Conservation (phyloP, 92 coral and sea anemone genomes). For the Virgularia gustaviana region DNA sequence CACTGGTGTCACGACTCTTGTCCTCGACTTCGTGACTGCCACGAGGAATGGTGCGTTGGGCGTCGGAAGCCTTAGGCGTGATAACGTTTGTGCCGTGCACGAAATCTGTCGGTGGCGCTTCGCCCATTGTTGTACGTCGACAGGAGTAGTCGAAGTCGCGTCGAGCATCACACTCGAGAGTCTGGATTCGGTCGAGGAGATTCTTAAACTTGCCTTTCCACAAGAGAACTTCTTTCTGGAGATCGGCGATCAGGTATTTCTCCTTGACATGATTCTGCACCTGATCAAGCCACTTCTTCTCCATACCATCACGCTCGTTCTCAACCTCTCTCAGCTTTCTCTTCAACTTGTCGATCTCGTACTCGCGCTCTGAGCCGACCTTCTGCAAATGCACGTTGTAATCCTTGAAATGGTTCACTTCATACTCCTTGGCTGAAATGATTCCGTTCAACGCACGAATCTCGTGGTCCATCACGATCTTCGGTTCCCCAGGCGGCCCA, state of each 20-base stretch:
- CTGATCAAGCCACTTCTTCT: constrained; percentile 36
- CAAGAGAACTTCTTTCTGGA: constrained; percentile 29
- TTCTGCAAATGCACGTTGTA: constrained; percentile 24
- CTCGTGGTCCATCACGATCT: neutral
- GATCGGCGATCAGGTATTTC: constrained; percentile 38
- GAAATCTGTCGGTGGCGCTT: constrained; percentile 1
- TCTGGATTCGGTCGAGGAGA: constrained; percentile 33
- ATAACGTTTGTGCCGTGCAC: neutral
- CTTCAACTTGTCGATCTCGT: constrained; percentile 24
- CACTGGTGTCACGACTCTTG: neutral
- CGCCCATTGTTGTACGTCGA: constrained; percentile 18
- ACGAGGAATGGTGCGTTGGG: constrained; percentile 17
- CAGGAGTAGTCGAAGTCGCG: constrained; percentile 38
- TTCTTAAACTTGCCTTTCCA: constrained; percentile 41
- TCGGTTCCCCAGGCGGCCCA: too few species aligned
- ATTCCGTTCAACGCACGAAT: constrained; percentile 12
- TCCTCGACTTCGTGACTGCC: constrained; percentile 8
- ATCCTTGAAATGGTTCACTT: constrained; percentile 20
- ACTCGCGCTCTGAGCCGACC: constrained; percentile 26
- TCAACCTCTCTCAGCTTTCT: constrained; percentile 23
- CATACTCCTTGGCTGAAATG: constrained; percentile 12
- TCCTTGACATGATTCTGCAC: constrained; percentile 35
- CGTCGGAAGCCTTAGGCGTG: neutral
- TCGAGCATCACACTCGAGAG: constrained; percentile 29
- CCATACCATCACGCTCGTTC: constrained; percentile 35